These are phyloP conservation scores for Numida meleagris DNA, from an alignment of 2,113 vertebrate species.

Conservation along the genomic window DNA sequence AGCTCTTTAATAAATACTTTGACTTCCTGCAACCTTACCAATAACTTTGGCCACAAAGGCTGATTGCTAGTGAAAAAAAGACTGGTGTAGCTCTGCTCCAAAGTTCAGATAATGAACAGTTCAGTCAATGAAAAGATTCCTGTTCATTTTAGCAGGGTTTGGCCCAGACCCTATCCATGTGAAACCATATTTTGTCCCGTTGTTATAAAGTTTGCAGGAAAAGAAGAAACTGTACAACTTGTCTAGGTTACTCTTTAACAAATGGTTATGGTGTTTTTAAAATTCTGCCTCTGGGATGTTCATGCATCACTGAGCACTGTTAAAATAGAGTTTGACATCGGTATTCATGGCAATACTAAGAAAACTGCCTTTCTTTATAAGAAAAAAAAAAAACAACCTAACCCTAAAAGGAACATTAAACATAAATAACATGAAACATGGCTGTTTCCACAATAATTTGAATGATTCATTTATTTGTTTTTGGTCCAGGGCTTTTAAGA, in stretches of 20 bases:
- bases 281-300: slow-evolving; percentile 57
- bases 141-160: background rate
- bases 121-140: background rate
- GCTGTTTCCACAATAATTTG: slow-evolving; percentile 35
- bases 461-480: slow-evolving; percentile 59
- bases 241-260: slow-evolving; percentile 31
- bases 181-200: background rate
- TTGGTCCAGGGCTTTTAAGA: slow-evolving; percentile 41
- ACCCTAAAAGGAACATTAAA: slow-evolving; percentile 49
- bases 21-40: background rate
- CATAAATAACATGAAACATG: slow-evolving; percentile 39
- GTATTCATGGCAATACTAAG: slow-evolving; percentile 41
- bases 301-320: slow-evolving; percentile 20
- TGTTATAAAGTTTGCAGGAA: background rate
- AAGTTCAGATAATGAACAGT: background rate
- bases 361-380: slow-evolving; percentile 40
- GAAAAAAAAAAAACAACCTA: background rate
- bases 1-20: background rate
- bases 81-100: background rate
- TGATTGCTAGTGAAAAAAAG: background rate
- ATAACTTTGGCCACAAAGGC: background rate
- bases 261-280: slow-evolving; percentile 25
- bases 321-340: slow-evolving; percentile 57
- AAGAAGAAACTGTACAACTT: background rate
- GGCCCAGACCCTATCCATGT: background rate